Conservation (phyloP, 2,113 vertebrate genomes). For the Sterrhoptilus dennistouni region DNA sequence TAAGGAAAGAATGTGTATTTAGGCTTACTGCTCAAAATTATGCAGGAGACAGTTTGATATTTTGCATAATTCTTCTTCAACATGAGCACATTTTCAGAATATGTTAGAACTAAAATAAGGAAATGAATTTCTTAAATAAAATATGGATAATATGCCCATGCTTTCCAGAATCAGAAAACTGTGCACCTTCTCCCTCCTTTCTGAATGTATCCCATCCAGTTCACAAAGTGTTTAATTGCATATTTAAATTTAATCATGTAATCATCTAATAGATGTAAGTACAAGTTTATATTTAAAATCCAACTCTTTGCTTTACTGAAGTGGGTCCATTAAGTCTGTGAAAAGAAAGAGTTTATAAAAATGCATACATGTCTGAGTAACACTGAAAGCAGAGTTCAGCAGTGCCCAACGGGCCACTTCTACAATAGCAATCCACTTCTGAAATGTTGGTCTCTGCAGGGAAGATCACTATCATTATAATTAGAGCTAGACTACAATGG, state of each 20-base stretch:
- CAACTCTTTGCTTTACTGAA: not conserved
- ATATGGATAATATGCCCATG: not conserved
- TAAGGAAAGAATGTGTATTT: not conserved
- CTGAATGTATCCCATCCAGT: not conserved
- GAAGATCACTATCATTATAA: constrained; percentile 62
- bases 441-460: constrained; percentile 43
- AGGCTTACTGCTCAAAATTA: not conserved
- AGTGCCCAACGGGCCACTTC: constrained; percentile 35
- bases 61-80: not conserved
- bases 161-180: not conserved
- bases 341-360: constrained; percentile 38
- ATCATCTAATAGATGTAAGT: not conserved
- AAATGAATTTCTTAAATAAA: not conserved
- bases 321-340: not conserved
- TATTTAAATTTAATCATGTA: constrained; percentile 14
- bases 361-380: not conserved
- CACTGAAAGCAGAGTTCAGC: constrained; percentile 40
- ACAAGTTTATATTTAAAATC: not conserved
- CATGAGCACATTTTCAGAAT: not conserved
- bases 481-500: constrained; percentile 36
- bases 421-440: constrained; percentile 32
- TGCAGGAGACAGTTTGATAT: not conserved
- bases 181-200: not conserved
- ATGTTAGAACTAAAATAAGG: not conserved
- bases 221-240: not conserved